Evolutionary conservation across 2,888 invertebrate species (phyloP), one percentile per base, ranked within the genome.

Genomic region (Scaptomyza caliginosa): DNA sequence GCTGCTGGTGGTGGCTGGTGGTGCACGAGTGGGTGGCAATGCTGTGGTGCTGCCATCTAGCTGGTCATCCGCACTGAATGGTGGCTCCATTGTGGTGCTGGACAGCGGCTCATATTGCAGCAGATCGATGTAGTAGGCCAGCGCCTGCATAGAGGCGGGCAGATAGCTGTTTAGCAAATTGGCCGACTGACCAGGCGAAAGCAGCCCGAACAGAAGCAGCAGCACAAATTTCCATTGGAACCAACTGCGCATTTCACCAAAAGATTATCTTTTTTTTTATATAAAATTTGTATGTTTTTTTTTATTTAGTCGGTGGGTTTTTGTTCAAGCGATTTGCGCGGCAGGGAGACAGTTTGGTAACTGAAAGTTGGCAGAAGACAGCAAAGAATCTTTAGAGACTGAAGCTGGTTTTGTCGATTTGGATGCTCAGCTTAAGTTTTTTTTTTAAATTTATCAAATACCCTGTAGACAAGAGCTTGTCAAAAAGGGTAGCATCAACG

Each of bases 91-190:
- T 0, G 91, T 91, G 46, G 91, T 91, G 43, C 80, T 81, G 46
- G 82, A 74, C 1, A 89, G 45, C 17, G 90, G 90, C 50, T 92
- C 92, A 59, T 92, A 92, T 62, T 91, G 91, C 55, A 92, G 71
- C n/a, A 80, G 78, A 64, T 92, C 92, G 32, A 91, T 91, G 40
- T 91, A 91, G 68, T 92, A 92, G 24, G 91, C 91, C 54, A 92
- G 63, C 2, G 91, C 90, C 69, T 92, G 92, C 92, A 92, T 92
- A 11, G 89, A 89, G 3, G 91, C 89, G 40, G 92, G 91, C 62
- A 92, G 74, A 68, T 91, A 92, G 63, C 89, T 91, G 17, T 88
- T 83, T 24, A 91, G 72, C 46, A 91, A 77, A 60, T 81, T 83
- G 28, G 82, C 81, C 16, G 83, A 78, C 46, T 74, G 65, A 7